These are phyloP conservation scores for Molossus alvarezi DNA, from an alignment of 2,797 vertebrate genomes.

Conservation along the genomic window DNA sequence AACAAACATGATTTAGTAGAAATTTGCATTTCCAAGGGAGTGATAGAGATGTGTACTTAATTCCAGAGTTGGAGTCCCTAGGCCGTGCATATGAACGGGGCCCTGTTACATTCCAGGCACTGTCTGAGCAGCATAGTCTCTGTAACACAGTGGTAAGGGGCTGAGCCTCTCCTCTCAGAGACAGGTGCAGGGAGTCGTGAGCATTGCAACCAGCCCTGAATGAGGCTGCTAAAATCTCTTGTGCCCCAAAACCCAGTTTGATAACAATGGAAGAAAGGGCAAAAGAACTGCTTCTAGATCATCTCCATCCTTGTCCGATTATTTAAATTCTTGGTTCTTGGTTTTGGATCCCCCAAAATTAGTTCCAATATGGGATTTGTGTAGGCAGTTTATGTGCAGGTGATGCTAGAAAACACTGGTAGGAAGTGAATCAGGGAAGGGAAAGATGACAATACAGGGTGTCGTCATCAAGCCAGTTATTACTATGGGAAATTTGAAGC, in stretches of 20 bases:
- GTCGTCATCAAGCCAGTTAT: not conserved
- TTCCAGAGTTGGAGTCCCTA: not conserved
- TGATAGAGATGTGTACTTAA: not conserved
- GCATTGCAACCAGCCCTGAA: not conserved
- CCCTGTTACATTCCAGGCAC: not conserved
- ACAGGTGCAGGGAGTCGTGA: not conserved
- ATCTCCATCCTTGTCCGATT: not conserved
- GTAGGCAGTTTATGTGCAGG: not conserved
- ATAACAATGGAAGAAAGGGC: not conserved
- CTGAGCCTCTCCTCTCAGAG: not conserved
- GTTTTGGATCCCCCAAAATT: not conserved
- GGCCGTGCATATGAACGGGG: too few relatives aligned
- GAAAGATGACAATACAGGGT: not conserved
- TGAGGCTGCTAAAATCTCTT: not conserved
- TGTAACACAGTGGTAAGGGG: not conserved
- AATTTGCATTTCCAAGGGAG: not conserved
- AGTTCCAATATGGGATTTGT: not conserved
- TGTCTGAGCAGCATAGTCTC: not conserved
- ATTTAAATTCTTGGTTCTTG: not conserved
- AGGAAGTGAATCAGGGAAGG: not conserved
- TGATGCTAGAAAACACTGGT: not conserved
- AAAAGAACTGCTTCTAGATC: not conserved
- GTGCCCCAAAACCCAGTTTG: not conserved
- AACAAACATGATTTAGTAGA: not conserved
- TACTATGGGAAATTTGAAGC: not conserved